Base-by-base conservation (phyloP, 2,797 vertebrate genomes). In the Micropoecilia bifurca region DNA sequence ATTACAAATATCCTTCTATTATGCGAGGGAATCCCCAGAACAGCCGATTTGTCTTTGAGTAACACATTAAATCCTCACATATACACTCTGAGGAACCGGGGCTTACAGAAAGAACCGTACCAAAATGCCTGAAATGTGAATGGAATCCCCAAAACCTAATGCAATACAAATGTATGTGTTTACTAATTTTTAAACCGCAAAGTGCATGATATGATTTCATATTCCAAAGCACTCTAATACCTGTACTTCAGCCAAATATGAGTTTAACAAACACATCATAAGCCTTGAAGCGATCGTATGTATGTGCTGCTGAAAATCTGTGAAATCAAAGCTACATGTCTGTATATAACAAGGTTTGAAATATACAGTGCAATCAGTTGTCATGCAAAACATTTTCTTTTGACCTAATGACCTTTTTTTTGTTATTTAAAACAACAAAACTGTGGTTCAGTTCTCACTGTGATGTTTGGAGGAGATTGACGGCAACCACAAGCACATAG, bases 1-100 rank as follows among this genome's bases (percentile, higher is more conserved):
- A 75, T 82, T 76, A 46, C 61, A 63, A 83, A 87, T 74, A 74
- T 25, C 47, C 55, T 80, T 87, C 76, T 75, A 69, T 76, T 73
- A 47, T 77, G 41, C 74, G 20, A 46, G 57, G 9, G 69, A 87
- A 4, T 45, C 43, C 71, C 59, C 47, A 48, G 39, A 73, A 41
- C 25, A 45, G n/a, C 30, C 30, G 1, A 6, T 18, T 30, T 71
- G 59, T 73, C 39, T n/a, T 68, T 74, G 66, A 82, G 73, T 50
- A 25, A 61, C 33, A 36, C 33, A 63, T 61, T 73, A 18, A 66
- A 80, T 33, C 13, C 33, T 66, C 10, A 72, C 16, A 12, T 45
- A 3, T 5, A 25, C 55, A 33, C n/a, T 61, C 61, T 41, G 53
- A 39, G 30, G 14, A 45, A 73, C 1, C 9, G 25, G 50, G 20